Evolutionary conservation across 1,140 invertebrate species (phyloP).

Genomic region (Geopemphigus sp.): DNA sequence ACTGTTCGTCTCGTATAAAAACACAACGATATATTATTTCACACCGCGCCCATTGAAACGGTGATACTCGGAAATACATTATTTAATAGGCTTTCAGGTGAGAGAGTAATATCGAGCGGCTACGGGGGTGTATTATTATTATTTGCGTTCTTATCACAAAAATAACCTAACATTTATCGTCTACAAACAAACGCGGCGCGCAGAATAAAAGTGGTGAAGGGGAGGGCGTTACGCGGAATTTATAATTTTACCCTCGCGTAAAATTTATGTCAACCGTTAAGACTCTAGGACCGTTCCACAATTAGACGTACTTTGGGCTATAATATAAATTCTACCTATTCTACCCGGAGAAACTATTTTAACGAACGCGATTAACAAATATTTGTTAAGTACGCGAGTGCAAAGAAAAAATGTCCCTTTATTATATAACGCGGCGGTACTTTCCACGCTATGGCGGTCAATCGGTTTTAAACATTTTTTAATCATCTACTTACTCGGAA

Average conservation of each 20-base stretch:
- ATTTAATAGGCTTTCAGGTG: too few relatives aligned
- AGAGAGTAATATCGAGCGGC: neutral
- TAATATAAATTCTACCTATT: neutral
- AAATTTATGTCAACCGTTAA: neutral
- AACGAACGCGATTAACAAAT: neutral
- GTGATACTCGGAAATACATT: too few relatives aligned
- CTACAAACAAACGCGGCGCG: too few relatives aligned
- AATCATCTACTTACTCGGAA: too few relatives aligned
- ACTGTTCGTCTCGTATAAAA: neutral
- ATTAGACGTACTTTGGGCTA: neutral
- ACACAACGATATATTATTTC: neutral
- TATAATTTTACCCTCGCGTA: neutral
- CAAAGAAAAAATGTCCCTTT: neutral
- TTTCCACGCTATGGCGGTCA: too few relatives aligned
- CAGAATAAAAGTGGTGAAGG: too few relatives aligned
- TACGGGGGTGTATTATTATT: too few relatives aligned
- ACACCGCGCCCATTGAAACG: neutral
- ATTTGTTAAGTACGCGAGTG: neutral
- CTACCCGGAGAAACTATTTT: neutral
- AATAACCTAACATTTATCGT: neutral
- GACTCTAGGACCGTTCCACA: neutral
- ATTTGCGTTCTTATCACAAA: neutral
- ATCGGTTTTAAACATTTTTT: too few relatives aligned
- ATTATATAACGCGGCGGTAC: too few relatives aligned
- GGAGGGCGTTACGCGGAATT: neutral